Conservation (phyloP, 2,888 invertebrate genomes). For the Patella pellucida region DNA sequence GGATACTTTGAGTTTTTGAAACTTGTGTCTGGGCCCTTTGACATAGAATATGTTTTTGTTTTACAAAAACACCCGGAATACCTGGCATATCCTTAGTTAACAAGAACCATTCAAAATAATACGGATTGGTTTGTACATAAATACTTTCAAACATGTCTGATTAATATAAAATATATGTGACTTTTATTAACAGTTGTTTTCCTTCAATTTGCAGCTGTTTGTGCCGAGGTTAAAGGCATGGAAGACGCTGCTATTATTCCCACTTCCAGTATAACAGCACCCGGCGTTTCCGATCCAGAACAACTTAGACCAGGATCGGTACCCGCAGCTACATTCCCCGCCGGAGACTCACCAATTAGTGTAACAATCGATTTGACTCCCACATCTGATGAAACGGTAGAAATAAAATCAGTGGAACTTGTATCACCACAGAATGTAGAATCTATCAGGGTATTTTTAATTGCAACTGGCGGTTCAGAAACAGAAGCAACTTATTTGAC, state of each 20-base stretch:
- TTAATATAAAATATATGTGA: too few relatives aligned
- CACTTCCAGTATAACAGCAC: background rate
- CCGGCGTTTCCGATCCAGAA: background rate
- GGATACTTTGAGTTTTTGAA: too few relatives aligned
- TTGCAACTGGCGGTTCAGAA: background rate
- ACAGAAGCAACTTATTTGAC: background rate
- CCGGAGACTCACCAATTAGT: background rate
- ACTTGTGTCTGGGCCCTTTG: too few relatives aligned
- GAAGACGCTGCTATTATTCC: background rate
- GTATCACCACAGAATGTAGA: background rate
- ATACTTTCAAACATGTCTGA: too few relatives aligned
- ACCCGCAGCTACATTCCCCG: background rate
- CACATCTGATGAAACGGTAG: background rate
- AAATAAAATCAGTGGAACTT: conserved; percentile 1
- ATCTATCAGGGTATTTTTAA: background rate
- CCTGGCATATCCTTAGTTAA: too few relatives aligned
- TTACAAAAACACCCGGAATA: too few relatives aligned
- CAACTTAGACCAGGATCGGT: background rate
- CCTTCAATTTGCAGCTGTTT: background rate
- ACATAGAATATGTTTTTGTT: too few relatives aligned
- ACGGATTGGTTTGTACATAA: too few relatives aligned
- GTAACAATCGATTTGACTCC: background rate
- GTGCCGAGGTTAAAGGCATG: background rate
- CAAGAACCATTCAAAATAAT: too few relatives aligned
- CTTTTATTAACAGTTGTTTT: background rate